Base-by-base conservation (phyloP, 2,113 vertebrate species). In the Tragelaphus buxtoni region DNA sequence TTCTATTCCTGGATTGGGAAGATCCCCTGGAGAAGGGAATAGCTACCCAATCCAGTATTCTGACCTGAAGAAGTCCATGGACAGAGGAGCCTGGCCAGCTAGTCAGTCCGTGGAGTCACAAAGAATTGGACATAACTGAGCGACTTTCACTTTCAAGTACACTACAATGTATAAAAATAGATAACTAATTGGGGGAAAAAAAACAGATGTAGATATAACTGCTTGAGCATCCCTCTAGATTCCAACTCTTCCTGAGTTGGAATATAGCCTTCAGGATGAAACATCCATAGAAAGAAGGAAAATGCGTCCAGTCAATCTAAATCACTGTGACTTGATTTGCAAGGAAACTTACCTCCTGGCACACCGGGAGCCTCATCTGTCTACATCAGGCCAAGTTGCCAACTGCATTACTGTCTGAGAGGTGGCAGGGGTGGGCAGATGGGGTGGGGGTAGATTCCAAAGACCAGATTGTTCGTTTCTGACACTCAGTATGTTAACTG, bases 321-420 rank as follows among this genome's bases (percentile, higher is more conserved):
- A 65, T 47, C 10, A 49, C 0, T 56, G 26, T 81, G 47, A 91
- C 79, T 80, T 60, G 74, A 42, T 84, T 74, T 69, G 49, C 63
- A 89, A 81, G 65, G 53, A 72, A 56, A 56, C 65, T 69, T 22
- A 3, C 11, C 24, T 39, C 65, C 74, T 22, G 7, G 20, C 55
- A 79, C 2, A n/a, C 9, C 4, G 76, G 26, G 18, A 47, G 39
- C 58, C n/a, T n/a, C 39, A 2, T n/a, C 1, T 1, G 32, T 69
- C 42, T 61, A 4, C 7, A 49, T 12, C 1, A 22, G 26, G 35
- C 24, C 82, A 18, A 9, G 24, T 17, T 7, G 39, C 42, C 42
- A 32, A 28, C 3, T 2, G 0, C 12, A 4, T 26, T 39, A 0
- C 45, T 49, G n/a, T 39, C 45, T 61, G 28, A 47, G n/a, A n/a